phyloP scores from a whole-genome alignment of 2,888 invertebrate species.

The Andrena minutula region DNA sequence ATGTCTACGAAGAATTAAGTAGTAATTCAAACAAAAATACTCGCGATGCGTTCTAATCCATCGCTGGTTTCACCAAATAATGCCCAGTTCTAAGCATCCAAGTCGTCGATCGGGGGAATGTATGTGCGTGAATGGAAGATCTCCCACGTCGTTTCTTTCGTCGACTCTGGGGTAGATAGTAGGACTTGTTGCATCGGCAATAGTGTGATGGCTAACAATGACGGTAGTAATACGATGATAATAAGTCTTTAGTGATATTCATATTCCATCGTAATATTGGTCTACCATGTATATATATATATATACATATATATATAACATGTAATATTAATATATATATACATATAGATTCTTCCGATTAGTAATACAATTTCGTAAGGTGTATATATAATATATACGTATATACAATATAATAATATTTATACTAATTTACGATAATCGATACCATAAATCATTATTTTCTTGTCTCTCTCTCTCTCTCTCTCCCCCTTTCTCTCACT shows the following conservation, averaged over 20 bases:
- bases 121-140: not conserved
- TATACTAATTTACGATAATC: constrained; percentile 79
- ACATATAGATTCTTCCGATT: constrained; percentile 77
- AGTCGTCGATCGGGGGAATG: no score
- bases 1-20: not conserved
- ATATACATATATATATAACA: constrained; percentile 61
- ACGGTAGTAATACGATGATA: constrained; percentile 73
- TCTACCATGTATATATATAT: constrained; percentile 73
- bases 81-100: no score
- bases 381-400: constrained; percentile 72
- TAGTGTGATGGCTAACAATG: constrained; percentile 72
- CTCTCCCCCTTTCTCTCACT: constrained; percentile 49
- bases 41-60: not conserved
- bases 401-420: constrained; percentile 74
- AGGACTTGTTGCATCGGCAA: constrained; percentile 74
- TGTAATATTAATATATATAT: constrained; percentile 51
- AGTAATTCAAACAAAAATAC: not conserved
- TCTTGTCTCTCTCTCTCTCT: constrained; percentile 29
- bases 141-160: not conserved
- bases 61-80: not conserved
- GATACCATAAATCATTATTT: constrained; percentile 75
- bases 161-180: constrained; percentile 73
- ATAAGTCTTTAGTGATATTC: constrained; percentile 73
- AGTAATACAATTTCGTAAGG: constrained; percentile 76
- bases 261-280: constrained; percentile 71